Base-by-base conservation (phyloP, 2,797 vertebrate genomes). In the Leptoclinus maculatus region DNA sequence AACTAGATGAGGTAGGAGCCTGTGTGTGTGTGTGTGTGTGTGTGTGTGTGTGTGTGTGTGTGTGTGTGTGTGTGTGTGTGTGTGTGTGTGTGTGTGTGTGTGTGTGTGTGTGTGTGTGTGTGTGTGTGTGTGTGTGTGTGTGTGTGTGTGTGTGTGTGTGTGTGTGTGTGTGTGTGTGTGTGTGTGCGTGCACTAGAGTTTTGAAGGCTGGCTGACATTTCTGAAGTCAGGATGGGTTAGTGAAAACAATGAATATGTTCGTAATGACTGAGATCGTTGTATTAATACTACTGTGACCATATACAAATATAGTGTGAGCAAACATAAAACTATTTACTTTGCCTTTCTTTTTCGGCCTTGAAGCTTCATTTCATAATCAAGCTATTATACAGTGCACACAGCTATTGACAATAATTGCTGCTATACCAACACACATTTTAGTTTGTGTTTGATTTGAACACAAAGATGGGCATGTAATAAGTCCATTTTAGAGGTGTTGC, bases 1-100 rank as follows among this genome's bases (percentile, higher is more conserved):
- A 99, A 25, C 95, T 99, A 68, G 98, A 99, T 90, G 97, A 99
- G 96, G 98, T 98, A 86, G 93, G 96, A 91, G 23, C 13, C 3
- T 25, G 10, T 45, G 32, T 41, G 5, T 54, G 23, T 65, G 21
- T 43, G 43, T 41, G n/a, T 23, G 4, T 68, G 17, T 36, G 63
- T 13, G 7, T n/a, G 7, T 17, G 1, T 69, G 29, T 57, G 68
- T 49, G 45, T 45, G 3, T 72, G 25, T 39, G 27, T 27, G 11
- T 53, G 51, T 25, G 51, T 25, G 51, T n/a, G n/a, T n/a, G n/a
- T n/a, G n/a, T n/a, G n/a, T n/a, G n/a, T n/a, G 3, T 53, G 10
- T 13, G 10, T 19, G 4, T 39, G 29, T 32, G 2, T 58, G 23
- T 65, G 16, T 49, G 51, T 47, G n/a, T 14, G 7, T 67, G 17